Evolutionary conservation across 2,797 vertebrate genomes (phyloP), one percentile per base, ranked within the genome.

Genomic region (Pterois miles): DNA sequence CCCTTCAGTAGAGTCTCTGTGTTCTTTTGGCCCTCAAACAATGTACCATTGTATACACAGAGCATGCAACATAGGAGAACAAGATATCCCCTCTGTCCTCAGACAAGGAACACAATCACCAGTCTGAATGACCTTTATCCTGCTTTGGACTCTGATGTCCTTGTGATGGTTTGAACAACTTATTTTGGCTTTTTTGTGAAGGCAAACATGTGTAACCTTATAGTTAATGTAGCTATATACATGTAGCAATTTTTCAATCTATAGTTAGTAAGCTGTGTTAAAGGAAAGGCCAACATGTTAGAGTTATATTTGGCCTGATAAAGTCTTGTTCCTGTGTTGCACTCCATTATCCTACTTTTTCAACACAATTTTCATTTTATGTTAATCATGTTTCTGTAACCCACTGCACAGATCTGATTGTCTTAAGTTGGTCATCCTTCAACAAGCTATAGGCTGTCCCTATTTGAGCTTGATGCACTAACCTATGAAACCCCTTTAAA

Each of bases 391-490:
- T 64, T 71, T 20, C 54, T 59, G 13, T 50, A 12, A 72, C 40
- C 29, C 58, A 3, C 64, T 69, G 63, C 57, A 68, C 66, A 67
- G 34, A 70, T 65, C 12, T 76, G 69, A 80, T 78, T 71, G 57
- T 81, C 71, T 74, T 33, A 66, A 57, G 46, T 74, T 18, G 43
- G 58, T 76, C 71, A 31, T 46, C 29, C 38, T 71, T 80, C 43
- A 48, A 60, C 34, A 36, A 63, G 58, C 74, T 53, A 13, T 75
- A 65, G 70, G 48, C 76, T 34, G 58, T 84, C 70, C 82, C 20
- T 76, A 52, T 78, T 46, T 43, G 12, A 85, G 73, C 66, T 80
- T 5, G 34, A 74, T 80, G 83, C 81, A 86, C 85, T 86, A 69
- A 80, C 65, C 62, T 50, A 13, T 78, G 48, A 59, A 74, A 66